Base-by-base conservation (phyloP, 2,113 vertebrate genomes). In the Gorsachius goisagi region DNA sequence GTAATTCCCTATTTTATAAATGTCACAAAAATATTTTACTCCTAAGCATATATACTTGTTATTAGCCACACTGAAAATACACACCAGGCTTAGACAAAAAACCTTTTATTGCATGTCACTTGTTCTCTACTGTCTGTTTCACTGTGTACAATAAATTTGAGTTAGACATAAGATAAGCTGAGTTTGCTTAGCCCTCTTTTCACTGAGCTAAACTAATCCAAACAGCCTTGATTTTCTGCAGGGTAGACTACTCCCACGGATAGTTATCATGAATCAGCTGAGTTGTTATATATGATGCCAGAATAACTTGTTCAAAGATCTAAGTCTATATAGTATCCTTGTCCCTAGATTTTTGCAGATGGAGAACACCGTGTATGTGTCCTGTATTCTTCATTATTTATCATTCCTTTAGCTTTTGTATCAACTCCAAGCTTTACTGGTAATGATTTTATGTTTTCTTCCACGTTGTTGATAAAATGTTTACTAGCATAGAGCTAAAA, bases 401-500 rank as follows among this genome's bases (percentile, higher is more conserved):
- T 88, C 66, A 93, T 91, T 94, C 39, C 44, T 89, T 94, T 89
- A 76, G 66, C 56, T 94, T 95, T 91, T 89, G 47, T 56, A 91
- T 75, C 81, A 88, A 85, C 69, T 89, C 37, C 55, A 82, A 45
- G 74, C 69, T 95, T 89, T 88, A 82, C 66, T 72, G 28, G 66
- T 89, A 95, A 89, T 85, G 85, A 85, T 97, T 96, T 93, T 91
- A 81, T 62, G 66, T 79, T 96, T 93, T 94, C 49, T 96, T 90
- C 20, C 35, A 89, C 49, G 26, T 95, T 89, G 35, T 67, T 94
- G 74, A 93, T 91, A 88, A 96, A 89, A 91, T 79, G 77, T 79
- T 91, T 94, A 85, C 85, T 85, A 82, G 20, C 28, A 47, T 37
- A 85, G 44, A 84, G 68, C 32, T 23, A 91, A 89, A 95, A 95